Conservation (phyloP, 1,140 invertebrate species). For the Heliconius congener region DNA sequence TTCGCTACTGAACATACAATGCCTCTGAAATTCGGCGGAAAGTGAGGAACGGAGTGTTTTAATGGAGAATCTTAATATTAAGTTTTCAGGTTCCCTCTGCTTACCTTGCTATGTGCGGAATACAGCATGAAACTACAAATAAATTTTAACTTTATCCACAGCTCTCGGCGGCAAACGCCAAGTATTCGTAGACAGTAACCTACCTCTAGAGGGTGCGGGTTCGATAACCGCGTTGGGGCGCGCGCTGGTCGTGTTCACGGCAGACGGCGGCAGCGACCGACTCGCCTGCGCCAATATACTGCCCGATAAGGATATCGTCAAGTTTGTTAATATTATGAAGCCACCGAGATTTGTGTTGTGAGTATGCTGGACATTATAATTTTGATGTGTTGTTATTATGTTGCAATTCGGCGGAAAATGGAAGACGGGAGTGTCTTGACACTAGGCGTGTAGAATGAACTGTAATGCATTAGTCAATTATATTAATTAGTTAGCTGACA, state of each 20-base stretch:
- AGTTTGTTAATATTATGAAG: conserved; percentile 93
- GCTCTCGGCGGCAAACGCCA: conserved; percentile 89
- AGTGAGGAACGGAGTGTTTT: no score
- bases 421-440: no score
- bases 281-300: conserved; percentile 96
- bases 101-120: background rate
- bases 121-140: background rate
- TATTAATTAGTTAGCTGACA: no score
- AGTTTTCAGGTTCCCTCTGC: background rate
- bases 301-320: conserved; percentile 94
- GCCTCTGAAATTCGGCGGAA: no score
- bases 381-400: no score
- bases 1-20: no score
- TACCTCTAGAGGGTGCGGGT: conserved; percentile 90
- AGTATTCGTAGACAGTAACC: conserved; percentile 92
- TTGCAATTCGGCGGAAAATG: no score
- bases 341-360: conserved; percentile 93
- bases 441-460: no score
- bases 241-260: conserved; percentile 7
- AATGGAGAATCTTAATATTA: no score
- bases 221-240: conserved; percentile 90
- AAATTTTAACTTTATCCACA: conserved; percentile 25
- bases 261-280: conserved; percentile 82
- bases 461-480: no score
- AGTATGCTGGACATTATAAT: conserved; percentile 64